Evolutionary conservation across 2,113 vertebrate species (phyloP).

Genomic region (Pseudois nayaur): DNA sequence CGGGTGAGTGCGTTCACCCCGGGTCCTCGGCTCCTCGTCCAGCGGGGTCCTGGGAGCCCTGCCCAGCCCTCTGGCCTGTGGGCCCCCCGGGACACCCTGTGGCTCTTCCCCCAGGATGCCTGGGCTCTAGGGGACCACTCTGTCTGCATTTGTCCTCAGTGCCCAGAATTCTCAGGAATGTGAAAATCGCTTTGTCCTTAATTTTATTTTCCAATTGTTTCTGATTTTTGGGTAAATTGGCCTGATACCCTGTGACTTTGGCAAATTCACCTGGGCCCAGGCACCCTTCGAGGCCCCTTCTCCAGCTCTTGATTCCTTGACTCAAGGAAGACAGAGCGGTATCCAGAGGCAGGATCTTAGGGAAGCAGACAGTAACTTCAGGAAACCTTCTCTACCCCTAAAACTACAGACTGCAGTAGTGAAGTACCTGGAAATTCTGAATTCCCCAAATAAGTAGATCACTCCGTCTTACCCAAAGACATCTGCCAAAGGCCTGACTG

Average conservation of each 20-base stretch:
- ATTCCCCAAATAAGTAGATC: neutral
- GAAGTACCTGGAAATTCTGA: neutral
- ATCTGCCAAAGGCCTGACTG: neutral
- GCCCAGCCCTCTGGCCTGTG: neutral
- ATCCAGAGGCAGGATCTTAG: fast-evolving
- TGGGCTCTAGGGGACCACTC: too few relatives aligned
- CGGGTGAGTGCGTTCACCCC: fast-evolving
- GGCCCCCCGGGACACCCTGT: neutral
- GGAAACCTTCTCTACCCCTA: neutral
- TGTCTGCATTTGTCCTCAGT: neutral
- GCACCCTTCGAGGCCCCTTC: neutral
- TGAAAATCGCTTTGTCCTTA: neutral
- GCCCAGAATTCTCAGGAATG: neutral
- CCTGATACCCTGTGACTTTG: neutral
- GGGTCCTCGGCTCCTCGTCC: neutral
- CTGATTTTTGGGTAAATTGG: neutral
- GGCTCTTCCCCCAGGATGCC: neutral
- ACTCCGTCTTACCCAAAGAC: fast-evolving
- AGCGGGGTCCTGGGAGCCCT: neutral
- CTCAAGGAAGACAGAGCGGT: neutral
- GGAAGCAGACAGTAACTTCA: neutral
- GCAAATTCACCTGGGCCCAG: neutral
- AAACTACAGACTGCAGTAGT: neutral
- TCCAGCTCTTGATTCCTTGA: neutral
- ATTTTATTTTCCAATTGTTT: neutral